phyloP scores from a whole-genome alignment of 2,888 invertebrate genomes.

The Chironomus riparius region DNA sequence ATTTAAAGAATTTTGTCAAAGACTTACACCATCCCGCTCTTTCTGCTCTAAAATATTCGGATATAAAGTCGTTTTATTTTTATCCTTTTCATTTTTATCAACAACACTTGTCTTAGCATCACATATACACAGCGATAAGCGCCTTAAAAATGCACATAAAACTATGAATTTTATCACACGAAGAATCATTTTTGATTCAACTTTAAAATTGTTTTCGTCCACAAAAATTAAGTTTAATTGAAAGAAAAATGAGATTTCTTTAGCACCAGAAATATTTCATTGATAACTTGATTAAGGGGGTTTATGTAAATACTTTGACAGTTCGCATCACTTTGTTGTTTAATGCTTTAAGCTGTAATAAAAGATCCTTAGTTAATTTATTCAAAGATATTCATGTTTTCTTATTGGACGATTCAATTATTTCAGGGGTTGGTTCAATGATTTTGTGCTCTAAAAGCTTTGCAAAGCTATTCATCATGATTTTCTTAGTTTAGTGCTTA shows the following conservation, averaged over 20 bases:
- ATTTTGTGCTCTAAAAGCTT: no score
- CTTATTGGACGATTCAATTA: no score
- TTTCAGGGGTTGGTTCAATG: no score
- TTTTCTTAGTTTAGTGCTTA: no score
- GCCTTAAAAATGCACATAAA: not conserved
- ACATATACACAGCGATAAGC: not conserved
- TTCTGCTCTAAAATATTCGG: conserved; percentile 1
- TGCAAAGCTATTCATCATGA: no score
- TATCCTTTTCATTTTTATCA: not conserved
- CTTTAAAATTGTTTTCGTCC: not conserved
- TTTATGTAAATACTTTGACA: no score
- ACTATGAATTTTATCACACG: not conserved
- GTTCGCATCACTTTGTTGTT: no score
- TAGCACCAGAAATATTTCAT: not conserved
- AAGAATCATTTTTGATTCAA: not conserved
- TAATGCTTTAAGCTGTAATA: no score
- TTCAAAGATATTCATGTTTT: no score
- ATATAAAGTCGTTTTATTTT: not conserved
- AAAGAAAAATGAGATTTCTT: not conserved
- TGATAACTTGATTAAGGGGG: not conserved
- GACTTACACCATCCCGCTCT: conserved; percentile 9
- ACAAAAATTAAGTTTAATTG: not conserved
- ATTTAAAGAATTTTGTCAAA: not conserved
- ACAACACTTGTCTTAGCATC: not conserved
- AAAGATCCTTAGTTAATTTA: no score